A percentile compares a stretch with the other conserved stretches of the same genome.
phyloP scores from a whole-genome alignment of 2,797 vertebrate species.

The Anas bernieri region DNA sequence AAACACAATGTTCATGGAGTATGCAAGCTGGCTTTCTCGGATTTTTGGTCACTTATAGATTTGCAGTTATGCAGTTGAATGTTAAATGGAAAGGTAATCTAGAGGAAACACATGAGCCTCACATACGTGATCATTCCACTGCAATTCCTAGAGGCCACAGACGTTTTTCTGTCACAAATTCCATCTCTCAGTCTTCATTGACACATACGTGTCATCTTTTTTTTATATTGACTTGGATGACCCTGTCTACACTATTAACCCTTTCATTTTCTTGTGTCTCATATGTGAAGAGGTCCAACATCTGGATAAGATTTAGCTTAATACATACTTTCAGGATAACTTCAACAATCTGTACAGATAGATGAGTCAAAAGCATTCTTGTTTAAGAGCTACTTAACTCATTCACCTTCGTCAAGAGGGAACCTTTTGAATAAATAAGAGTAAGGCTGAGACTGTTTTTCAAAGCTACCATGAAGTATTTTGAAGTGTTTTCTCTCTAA shows the following conservation, averaged over 20 bases:
- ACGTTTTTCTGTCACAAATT: background rate
- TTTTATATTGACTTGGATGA: background rate
- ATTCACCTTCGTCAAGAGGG: background rate
- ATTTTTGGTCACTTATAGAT: background rate
- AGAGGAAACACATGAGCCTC: background rate
- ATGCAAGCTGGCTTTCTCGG: accelerated
- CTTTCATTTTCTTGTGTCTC: background rate
- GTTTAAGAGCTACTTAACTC: background rate
- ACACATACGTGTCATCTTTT: background rate
- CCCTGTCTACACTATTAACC: background rate
- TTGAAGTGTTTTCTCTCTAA: background rate
- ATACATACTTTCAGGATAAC: background rate
- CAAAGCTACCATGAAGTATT: background rate
- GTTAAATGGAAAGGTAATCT: background rate
- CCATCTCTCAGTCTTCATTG: background rate
- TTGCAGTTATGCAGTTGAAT: background rate
- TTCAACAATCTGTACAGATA: background rate
- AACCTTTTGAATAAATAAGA: background rate
- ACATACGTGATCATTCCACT: background rate
- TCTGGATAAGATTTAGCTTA: background rate
- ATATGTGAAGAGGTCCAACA: background rate
- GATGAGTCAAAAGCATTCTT: background rate
- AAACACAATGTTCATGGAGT: background rate
- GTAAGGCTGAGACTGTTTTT: background rate
- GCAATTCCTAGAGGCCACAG: background rate